phyloP scores from a whole-genome alignment of 2,797 vertebrate species.

The Tinamus major region DNA sequence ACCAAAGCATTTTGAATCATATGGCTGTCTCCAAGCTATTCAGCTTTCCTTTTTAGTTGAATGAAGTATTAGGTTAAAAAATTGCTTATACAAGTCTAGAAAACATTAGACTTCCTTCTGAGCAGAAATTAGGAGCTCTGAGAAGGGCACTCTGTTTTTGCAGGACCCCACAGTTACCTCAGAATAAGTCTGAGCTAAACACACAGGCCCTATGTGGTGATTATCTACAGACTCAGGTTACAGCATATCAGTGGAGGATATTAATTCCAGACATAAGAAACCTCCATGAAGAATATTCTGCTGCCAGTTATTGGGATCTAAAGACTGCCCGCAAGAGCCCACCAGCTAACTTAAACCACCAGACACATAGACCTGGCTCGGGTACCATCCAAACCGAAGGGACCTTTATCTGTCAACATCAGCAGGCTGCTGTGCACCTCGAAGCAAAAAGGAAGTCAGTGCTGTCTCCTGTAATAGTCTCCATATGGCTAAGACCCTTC shows the following conservation, averaged over 20 bases:
- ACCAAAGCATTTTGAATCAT: neutral
- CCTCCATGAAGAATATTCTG: neutral
- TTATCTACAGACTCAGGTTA: neutral
- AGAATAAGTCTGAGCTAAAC: neutral
- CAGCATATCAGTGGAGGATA: neutral
- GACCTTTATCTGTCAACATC: neutral
- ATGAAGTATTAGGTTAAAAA: neutral
- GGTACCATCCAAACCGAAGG: neutral
- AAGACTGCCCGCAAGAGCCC: neutral
- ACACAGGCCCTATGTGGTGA: fast-evolving
- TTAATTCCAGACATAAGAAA: neutral
- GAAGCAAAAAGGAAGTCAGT: neutral
- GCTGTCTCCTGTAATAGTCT: neutral
- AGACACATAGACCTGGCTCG: neutral
- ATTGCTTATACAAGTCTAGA: neutral
- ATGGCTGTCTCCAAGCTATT: conserved; percentile 1
- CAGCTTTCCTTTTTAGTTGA: conserved; percentile 6
- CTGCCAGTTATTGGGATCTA: neutral
- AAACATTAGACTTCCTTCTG: neutral
- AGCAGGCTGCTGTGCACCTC: neutral
- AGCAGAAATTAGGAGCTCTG: neutral
- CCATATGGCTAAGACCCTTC: neutral
- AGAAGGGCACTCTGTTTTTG: neutral
- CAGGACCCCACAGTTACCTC: neutral
- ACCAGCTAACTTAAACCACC: neutral